Evolutionary conservation across 2,888 invertebrate genomes (phyloP).

Genomic region (Heliconius cydno): DNA sequence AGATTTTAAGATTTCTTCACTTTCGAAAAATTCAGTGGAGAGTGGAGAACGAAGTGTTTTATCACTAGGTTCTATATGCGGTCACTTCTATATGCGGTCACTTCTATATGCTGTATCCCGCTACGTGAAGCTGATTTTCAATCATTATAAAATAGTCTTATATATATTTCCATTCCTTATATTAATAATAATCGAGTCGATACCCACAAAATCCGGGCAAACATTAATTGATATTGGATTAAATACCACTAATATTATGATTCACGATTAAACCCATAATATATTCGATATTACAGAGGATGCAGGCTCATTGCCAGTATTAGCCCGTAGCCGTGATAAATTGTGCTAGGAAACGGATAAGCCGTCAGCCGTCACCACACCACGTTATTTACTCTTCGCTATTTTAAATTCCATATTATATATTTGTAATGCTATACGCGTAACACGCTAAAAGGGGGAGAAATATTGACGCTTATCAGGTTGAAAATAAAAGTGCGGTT

Average conservation of each 20-base stretch:
- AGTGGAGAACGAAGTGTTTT: no score
- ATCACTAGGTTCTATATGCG: background rate
- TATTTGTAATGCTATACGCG: conserved; percentile 9
- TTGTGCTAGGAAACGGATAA: conserved; percentile 41
- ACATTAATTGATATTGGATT: conserved; percentile 36
- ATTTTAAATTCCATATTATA: conserved; percentile 19
- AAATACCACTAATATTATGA: conserved; percentile 33
- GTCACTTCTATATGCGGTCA: background rate
- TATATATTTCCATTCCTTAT: background rate
- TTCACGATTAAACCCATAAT: conserved; percentile 32
- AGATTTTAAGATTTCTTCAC: no score
- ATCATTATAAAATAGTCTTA: background rate
- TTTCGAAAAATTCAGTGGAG: no score
- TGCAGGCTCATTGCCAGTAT: conserved; percentile 37
- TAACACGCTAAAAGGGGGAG: background rate
- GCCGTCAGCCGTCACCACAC: conserved; percentile 34
- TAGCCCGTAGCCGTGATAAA: conserved; percentile 39
- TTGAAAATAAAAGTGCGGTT: no score
- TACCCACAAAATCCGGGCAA: conserved; percentile 27
- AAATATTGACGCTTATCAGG: background rate
- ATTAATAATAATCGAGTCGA: conserved; percentile 19
- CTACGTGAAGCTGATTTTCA: background rate
- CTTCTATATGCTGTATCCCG: background rate
- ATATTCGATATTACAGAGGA: conserved; percentile 37
- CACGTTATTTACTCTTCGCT: conserved; percentile 27